Evolutionary conservation across 2,113 vertebrate species (phyloP).

Genomic region (Chrysochloris asiatica): DNA sequence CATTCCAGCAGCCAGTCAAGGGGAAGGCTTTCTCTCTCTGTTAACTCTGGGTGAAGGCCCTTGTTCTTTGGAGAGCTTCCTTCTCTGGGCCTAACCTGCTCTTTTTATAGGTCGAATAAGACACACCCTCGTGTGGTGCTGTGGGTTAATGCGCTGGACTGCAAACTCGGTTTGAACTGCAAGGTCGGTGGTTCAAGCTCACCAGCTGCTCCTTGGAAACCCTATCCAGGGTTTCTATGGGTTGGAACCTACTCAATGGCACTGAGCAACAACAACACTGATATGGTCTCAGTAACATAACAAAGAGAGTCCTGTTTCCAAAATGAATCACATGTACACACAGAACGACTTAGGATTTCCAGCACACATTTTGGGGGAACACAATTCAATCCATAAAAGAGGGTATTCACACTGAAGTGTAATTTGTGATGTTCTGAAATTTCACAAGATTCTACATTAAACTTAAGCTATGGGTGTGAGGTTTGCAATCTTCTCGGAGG

Average conservation of each 20-base stretch:
- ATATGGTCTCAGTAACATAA: not conserved
- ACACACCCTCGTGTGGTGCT: too few species aligned
- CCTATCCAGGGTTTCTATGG: too few species aligned
- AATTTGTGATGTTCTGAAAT: not conserved
- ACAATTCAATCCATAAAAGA: not conserved
- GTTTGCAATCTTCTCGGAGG: not conserved
- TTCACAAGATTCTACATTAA: not conserved
- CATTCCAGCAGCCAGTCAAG: not conserved
- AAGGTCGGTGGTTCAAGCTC: too few species aligned
- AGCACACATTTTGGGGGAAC: not conserved
- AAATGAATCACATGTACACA: not conserved
- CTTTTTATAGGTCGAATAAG: not conserved
- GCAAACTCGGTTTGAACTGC: too few species aligned
- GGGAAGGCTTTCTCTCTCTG: not conserved
- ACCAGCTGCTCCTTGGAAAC: too few species aligned
- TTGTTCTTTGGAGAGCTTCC: too few species aligned
- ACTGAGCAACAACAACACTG: too few species aligned
- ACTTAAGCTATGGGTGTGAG: not conserved
- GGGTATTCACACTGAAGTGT: not conserved
- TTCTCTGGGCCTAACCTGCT: not conserved
- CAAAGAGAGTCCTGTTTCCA: not conserved
- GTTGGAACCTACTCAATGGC: too few species aligned
- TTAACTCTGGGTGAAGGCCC: too few species aligned
- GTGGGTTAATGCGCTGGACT: too few species aligned
- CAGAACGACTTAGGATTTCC: not conserved